A percentile compares a stretch with the other conserved stretches of the same genome.
These are phyloP conservation scores for Cosmopolites sordidus DNA, from an alignment of 2,888 invertebrate genomes.

Conservation along the genomic window DNA sequence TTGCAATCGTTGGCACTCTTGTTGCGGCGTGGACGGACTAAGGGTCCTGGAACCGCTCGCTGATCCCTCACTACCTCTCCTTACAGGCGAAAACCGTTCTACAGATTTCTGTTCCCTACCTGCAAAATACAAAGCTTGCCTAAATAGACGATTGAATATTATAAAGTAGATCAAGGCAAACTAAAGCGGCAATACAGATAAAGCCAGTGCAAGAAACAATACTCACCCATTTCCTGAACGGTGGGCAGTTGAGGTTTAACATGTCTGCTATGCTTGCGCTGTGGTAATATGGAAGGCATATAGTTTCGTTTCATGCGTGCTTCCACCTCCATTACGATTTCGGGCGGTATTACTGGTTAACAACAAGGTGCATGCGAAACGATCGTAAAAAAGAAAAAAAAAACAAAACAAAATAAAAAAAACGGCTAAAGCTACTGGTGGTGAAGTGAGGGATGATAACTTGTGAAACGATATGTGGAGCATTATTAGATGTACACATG, in stretches of 20 bases:
- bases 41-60: conserved; percentile 52
- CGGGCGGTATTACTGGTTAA: conserved; percentile 76
- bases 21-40: conserved; percentile 63
- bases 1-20: conserved; percentile 76
- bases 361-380: conserved; percentile 41
- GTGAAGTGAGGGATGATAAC: too few relatives aligned
- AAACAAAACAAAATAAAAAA: conserved; percentile 32
- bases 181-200: too few relatives aligned
- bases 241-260: conserved; percentile 56
- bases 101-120: conserved; percentile 57
- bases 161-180: too few relatives aligned
- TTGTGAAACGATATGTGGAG: too few relatives aligned
- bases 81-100: conserved; percentile 85
- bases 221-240: conserved; percentile 73
- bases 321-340: conserved; percentile 85
- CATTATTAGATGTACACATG: too few relatives aligned
- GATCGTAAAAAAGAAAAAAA: conserved; percentile 40
- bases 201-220: neutral
- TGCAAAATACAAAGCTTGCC: too few relatives aligned
- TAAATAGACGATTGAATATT: too few relatives aligned
- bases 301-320: conserved; percentile 77
- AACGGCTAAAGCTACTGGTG: conserved; percentile 9
- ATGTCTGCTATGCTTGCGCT: conserved; percentile 57
- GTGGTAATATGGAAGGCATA: conserved; percentile 65
- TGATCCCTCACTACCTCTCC: conserved; percentile 81